phyloP scores from a whole-genome alignment of 1,140 invertebrate species.

The Plodia interpunctella region DNA sequence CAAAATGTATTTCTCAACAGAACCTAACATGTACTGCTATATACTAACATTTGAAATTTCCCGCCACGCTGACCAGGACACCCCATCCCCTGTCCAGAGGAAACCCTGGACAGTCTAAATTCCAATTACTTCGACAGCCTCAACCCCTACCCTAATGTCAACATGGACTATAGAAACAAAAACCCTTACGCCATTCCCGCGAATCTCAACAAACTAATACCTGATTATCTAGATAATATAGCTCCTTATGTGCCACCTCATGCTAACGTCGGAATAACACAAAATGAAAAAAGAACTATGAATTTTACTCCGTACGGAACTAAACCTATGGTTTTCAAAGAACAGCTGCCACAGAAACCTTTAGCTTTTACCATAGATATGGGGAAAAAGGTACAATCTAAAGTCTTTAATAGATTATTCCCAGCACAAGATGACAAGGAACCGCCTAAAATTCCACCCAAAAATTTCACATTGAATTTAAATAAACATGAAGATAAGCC shows the following conservation, averaged over 20 bases:
- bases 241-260: constrained; percentile 45
- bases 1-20: constrained; percentile 9
- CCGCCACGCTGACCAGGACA: constrained; percentile 64
- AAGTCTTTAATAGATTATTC: constrained; percentile 72
- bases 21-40: constrained; percentile 24
- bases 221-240: constrained; percentile 49
- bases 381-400: constrained; percentile 52
- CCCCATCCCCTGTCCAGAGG: constrained; percentile 50
- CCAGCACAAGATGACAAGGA: constrained; percentile 46
- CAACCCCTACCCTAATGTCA: constrained; percentile 49
- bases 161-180: constrained; percentile 63
- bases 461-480: constrained; percentile 68
- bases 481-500: constrained; percentile 52
- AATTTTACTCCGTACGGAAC: constrained; percentile 36
- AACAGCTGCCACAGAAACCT: constrained; percentile 43
- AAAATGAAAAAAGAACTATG: constrained; percentile 33
- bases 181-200: constrained; percentile 75
- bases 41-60: constrained; percentile 47
- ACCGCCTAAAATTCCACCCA: constrained; percentile 44
- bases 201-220: constrained; percentile 66
- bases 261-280: constrained; percentile 21
- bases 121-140: constrained; percentile 65
- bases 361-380: constrained; percentile 65
- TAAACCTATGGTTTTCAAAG: constrained; percentile 48
- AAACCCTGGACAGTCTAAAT: constrained; percentile 66